phyloP scores from a whole-genome alignment of 1,140 invertebrate genomes.

The Tetragnatha versicolor region DNA sequence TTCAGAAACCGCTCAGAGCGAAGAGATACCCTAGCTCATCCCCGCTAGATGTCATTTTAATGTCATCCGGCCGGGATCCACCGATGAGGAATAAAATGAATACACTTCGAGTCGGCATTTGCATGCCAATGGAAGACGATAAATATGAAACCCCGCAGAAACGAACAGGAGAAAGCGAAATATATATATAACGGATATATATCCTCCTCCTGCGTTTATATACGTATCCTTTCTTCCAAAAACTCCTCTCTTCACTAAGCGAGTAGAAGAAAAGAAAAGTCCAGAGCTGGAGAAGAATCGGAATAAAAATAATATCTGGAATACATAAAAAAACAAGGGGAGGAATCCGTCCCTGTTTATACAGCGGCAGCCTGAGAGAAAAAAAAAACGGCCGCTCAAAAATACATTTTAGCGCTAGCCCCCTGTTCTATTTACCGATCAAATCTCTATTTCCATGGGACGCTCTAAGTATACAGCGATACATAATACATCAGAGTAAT shows the following conservation, averaged over 20 bases:
- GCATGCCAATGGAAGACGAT: conserved; percentile 50
- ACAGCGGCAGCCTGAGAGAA: background rate
- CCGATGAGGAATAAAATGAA: conserved; percentile 28
- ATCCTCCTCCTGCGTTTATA: background rate
- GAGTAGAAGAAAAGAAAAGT: conserved; percentile 16
- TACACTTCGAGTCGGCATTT: conserved; percentile 28
- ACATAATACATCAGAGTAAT: conserved; percentile 55
- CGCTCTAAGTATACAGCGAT: conserved; percentile 44
- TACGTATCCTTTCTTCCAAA: conserved; percentile 1
- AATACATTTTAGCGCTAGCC: conserved; percentile 46
- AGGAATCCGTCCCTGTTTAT: background rate
- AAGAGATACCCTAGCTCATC: background rate
- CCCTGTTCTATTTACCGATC: conserved; percentile 47
- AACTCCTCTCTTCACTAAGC: conserved; percentile 19
- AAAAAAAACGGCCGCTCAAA: conserved; percentile 37
- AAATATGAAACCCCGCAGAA: conserved; percentile 40
- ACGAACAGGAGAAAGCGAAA: background rate
- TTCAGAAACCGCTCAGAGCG: background rate
- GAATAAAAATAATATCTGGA: conserved; percentile 21
- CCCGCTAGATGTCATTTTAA: conserved; percentile 33
- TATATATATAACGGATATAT: conserved; percentile 22
- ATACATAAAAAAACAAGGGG: conserved; percentile 4
- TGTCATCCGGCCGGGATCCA: conserved; percentile 7
- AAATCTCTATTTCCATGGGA: conserved; percentile 51
- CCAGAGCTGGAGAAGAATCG: conserved; percentile 1